Conservation (phyloP, 2,888 invertebrate species). For the Acrocera orbiculus region DNA sequence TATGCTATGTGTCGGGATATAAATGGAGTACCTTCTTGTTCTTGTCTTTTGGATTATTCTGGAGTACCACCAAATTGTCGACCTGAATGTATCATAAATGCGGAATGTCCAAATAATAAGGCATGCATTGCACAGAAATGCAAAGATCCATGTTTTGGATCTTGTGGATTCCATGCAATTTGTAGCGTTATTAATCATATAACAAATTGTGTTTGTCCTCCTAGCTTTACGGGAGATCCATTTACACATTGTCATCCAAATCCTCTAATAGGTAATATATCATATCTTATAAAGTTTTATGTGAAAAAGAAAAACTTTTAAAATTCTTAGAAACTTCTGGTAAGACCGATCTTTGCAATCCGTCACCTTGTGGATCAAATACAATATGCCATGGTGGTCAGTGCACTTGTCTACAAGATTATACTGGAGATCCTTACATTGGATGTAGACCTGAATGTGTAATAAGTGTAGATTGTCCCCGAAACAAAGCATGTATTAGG, state of each 20-base stretch:
- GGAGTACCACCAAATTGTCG: slow-evolving; percentile 57
- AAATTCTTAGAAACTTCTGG: not conserved
- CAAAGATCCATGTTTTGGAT: slow-evolving; percentile 47
- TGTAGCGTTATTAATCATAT: slow-evolving; percentile 50
- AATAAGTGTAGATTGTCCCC: slow-evolving; percentile 47
- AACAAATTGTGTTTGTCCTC: slow-evolving; percentile 47
- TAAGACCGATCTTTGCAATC: slow-evolving; percentile 43
- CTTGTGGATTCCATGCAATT: slow-evolving; percentile 42
- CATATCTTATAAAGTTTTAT: not conserved
- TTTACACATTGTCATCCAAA: slow-evolving; percentile 37
- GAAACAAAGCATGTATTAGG: slow-evolving; percentile 48
- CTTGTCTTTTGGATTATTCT: slow-evolving; percentile 52
- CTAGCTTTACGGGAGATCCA: slow-evolving; percentile 44
- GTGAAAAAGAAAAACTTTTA: not conserved
- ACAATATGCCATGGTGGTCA: slow-evolving; percentile 47
- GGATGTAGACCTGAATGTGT: slow-evolving; percentile 54
- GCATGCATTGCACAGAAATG: slow-evolving; percentile 62
- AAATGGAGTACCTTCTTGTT: slow-evolving; percentile 37
- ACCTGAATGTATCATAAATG: slow-evolving; percentile 59
- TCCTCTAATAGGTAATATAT: not conserved
- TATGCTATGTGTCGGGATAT: slow-evolving; percentile 46
- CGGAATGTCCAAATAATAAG: slow-evolving; percentile 48
- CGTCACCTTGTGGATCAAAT: slow-evolving; percentile 56
- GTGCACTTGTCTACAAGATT: slow-evolving; percentile 48
- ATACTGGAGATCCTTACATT: slow-evolving; percentile 50